A percentile compares a stretch with the other conserved stretches of the same genome.
These are phyloP conservation scores for Eunapius fragilis DNA, from an alignment of 37 sponge, comb jelly and placozoan genomes.

Conservation along the genomic window DNA sequence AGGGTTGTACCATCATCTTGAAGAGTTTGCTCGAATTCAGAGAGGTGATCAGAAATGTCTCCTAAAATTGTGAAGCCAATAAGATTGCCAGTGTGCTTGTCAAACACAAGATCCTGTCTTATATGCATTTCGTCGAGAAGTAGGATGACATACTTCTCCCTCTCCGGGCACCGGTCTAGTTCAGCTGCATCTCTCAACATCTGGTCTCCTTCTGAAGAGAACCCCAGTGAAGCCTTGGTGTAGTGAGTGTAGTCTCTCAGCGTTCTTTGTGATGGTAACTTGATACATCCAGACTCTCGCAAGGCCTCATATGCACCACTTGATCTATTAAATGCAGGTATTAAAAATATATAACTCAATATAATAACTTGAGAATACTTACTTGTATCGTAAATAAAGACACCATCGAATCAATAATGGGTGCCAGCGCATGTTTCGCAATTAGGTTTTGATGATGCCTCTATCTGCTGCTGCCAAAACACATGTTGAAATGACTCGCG, in stretches of 20 bases:
- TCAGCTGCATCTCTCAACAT: conserved; percentile 27
- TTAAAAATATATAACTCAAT: background rate
- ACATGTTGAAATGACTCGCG: conserved; percentile 12
- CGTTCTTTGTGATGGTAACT: conserved; percentile 35
- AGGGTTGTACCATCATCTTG: background rate
- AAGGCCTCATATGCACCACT: conserved; percentile 17
- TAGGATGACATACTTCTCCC: conserved; percentile 33
- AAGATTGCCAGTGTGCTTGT: conserved; percentile 41
- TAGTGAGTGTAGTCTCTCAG: conserved; percentile 48
- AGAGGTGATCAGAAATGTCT: conserved; percentile 21
- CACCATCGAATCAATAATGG: conserved; percentile 37
- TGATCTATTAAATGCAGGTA: conserved; percentile 1
- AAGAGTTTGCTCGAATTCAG: conserved; percentile 18
- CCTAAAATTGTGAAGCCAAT: conserved; percentile 31
- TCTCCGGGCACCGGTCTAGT: conserved; percentile 20
- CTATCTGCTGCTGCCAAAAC: conserved; percentile 34
- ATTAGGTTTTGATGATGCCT: conserved; percentile 11
- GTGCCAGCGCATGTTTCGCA: conserved; percentile 25
- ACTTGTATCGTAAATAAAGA: conserved; percentile 16
- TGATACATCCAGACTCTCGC: conserved; percentile 16
- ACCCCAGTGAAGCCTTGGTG: conserved; percentile 10
- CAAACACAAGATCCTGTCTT: conserved; percentile 32
- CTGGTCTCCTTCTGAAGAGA: conserved; percentile 41
- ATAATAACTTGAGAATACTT: background rate
- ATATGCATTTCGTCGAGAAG: conserved; percentile 52